A percentile compares a stretch with the other conserved stretches of the same genome.
Conservation (phyloP, 2,888 invertebrate species). For the Lasius fuliginosus region DNA sequence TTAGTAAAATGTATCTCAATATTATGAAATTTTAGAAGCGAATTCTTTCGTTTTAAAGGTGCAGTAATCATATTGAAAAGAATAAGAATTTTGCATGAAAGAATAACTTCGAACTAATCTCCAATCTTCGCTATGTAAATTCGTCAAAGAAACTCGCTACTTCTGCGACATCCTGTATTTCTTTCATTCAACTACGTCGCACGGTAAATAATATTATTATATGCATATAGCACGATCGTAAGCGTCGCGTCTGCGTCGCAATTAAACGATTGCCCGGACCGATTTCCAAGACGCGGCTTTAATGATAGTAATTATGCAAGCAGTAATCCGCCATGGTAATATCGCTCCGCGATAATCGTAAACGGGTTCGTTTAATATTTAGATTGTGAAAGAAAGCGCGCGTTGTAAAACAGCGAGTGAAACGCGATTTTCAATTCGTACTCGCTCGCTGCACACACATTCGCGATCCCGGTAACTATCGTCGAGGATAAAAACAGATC, state of each 20-base stretch:
- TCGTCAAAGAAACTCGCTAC: background rate
- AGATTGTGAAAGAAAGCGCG: constrained; percentile 47
- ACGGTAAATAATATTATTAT: constrained; percentile 52
- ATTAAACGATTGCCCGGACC: constrained; percentile 46
- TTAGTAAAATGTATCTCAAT: background rate
- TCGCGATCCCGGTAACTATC: constrained; percentile 38
- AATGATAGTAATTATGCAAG: constrained; percentile 15
- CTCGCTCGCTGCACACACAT: constrained; percentile 21
- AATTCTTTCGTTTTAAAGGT: background rate
- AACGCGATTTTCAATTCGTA: constrained; percentile 45
- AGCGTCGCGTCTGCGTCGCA: constrained; percentile 35
- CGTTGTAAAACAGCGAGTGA: constrained; percentile 38
- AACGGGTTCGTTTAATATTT: constrained; percentile 38
- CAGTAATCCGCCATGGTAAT: constrained; percentile 32
- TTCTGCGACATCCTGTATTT: constrained; percentile 11
- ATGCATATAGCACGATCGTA: constrained; percentile 36
- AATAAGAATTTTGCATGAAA: background rate
- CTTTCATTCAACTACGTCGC: constrained; percentile 43
- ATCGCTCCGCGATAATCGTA: constrained; percentile 38
- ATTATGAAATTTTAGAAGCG: background rate
- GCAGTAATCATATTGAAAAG: background rate
- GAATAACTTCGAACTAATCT: background rate
- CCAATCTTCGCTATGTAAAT: background rate
- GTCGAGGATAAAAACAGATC: constrained; percentile 36
- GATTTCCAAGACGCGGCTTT: constrained; percentile 13